A percentile compares a stretch with the other conserved stretches of the same genome.
Conservation (phyloP, 2,797 vertebrate species). For the Pipistrellus pygmaeus region DNA sequence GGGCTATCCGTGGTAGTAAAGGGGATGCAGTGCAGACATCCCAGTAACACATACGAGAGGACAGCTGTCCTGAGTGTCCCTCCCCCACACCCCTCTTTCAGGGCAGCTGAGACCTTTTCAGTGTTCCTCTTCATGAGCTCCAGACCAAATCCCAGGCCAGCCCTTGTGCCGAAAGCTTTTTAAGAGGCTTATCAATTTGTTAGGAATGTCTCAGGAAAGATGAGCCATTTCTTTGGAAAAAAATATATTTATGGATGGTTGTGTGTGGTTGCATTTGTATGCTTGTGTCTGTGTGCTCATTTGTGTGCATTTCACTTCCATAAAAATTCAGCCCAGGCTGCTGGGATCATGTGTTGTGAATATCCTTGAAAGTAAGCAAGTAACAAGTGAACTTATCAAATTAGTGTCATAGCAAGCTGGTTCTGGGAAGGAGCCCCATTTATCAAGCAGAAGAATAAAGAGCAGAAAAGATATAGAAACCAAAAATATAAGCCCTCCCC, state of each 20-base stretch:
- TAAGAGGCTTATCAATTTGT: constrained; percentile 67
- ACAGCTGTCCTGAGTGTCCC: constrained; percentile 28
- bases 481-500: constrained; percentile 76
- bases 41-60: not conserved
- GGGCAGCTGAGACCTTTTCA: constrained; percentile 52
- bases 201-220: constrained; percentile 84
- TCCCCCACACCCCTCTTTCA: not conserved
- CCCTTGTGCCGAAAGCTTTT: constrained; percentile 66
- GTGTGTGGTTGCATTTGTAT: constrained; percentile 45
- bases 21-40: not conserved
- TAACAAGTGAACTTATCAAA: constrained; percentile 59
- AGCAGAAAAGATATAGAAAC: constrained; percentile 78
- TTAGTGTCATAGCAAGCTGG: constrained; percentile 53
- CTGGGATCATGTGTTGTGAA: constrained; percentile 34
- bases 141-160: constrained; percentile 77
- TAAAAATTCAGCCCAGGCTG: constrained; percentile 58
- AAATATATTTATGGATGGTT: constrained; percentile 57
- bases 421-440: constrained; percentile 56
- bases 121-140: constrained; percentile 72
- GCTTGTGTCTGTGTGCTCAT: constrained; percentile 24
- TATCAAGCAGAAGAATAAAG: constrained; percentile 61
- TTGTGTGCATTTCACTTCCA: constrained; percentile 64
- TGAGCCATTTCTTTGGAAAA: constrained; percentile 76
- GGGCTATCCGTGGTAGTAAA: constrained; percentile 11
- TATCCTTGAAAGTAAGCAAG: constrained; percentile 61